phyloP scores from a whole-genome alignment of 1,140 invertebrate species.

The Drosophila paulistorum region DNA sequence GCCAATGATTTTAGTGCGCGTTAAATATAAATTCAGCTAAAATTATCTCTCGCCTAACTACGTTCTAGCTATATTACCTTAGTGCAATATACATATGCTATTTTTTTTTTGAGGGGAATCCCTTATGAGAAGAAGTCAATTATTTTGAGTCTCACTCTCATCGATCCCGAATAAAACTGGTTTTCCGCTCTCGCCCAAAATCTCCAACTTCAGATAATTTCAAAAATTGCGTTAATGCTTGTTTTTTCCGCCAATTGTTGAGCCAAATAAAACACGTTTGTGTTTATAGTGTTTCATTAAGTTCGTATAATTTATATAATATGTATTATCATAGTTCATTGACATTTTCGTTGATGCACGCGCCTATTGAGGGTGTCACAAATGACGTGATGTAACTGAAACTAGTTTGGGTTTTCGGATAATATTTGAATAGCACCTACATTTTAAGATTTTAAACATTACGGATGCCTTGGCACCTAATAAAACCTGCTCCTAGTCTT shows the following conservation, averaged over 20 bases:
- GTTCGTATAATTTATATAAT: slow-evolving; percentile 5
- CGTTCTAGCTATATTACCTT: background rate
- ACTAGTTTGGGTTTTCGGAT: background rate
- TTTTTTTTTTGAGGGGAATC: background rate
- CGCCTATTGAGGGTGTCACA: slow-evolving; percentile 1
- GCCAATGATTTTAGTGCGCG: background rate
- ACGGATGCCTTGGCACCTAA: background rate
- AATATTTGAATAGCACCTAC: background rate
- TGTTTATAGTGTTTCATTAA: background rate
- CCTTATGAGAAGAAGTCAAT: background rate
- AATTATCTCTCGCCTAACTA: background rate
- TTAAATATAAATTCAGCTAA: background rate
- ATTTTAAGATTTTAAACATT: background rate
- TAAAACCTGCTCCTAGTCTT: too few relatives aligned
- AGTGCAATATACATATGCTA: background rate
- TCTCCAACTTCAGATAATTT: slow-evolving; percentile 1
- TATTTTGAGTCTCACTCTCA: background rate
- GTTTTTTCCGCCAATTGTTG: slow-evolving; percentile 9
- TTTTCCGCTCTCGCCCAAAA: background rate
- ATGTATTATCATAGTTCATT: slow-evolving; percentile 9
- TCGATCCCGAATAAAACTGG: slow-evolving; percentile 4
- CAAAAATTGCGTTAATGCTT: background rate
- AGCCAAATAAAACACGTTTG: slow-evolving; percentile 4
- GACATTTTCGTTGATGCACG: background rate
- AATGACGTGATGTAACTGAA: background rate